phyloP scores from a whole-genome alignment of 2,797 vertebrate genomes.

The Gouania willdenowi region DNA sequence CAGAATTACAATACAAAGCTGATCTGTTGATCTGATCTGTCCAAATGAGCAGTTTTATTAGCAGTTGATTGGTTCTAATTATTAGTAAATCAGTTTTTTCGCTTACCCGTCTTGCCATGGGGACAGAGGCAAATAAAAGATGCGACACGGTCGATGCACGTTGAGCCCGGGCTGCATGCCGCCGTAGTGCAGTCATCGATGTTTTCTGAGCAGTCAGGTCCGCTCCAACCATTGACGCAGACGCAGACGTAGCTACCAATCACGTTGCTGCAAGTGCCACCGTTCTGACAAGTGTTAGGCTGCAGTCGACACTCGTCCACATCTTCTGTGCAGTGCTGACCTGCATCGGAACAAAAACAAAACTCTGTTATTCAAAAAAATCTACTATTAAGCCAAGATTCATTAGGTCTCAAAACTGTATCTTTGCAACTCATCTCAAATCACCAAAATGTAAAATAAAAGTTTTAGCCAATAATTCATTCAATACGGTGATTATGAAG shows the following conservation, averaged over 20 bases:
- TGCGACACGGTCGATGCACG: conserved; percentile 78
- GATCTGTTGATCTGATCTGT: too few relatives aligned
- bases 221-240: conserved; percentile 83
- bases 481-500: too few relatives aligned
- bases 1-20: too few relatives aligned
- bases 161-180: conserved; percentile 71
- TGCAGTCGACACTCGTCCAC: conserved; percentile 82
- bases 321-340: conserved; percentile 81
- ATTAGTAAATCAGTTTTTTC: too few relatives aligned
- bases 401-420: too few relatives aligned
- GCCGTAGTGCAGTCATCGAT: conserved; percentile 77
- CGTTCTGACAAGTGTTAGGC: conserved; percentile 83
- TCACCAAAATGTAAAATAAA: too few relatives aligned
- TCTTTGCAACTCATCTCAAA: too few relatives aligned
- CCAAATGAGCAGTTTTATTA: too few relatives aligned
- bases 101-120: conserved; percentile 75
- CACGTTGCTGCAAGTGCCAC: conserved; percentile 79
- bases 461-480: too few relatives aligned
- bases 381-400: too few relatives aligned
- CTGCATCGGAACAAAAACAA: conserved; percentile 43
- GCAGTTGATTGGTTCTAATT: too few relatives aligned
- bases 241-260: conserved; percentile 74
- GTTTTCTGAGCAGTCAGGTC: conserved; percentile 79
- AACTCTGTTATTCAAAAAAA: too few relatives aligned
- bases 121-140: conserved; percentile 79